phyloP scores from a whole-genome alignment of 2,888 invertebrate species.

The Aspidiotus destructor region DNA sequence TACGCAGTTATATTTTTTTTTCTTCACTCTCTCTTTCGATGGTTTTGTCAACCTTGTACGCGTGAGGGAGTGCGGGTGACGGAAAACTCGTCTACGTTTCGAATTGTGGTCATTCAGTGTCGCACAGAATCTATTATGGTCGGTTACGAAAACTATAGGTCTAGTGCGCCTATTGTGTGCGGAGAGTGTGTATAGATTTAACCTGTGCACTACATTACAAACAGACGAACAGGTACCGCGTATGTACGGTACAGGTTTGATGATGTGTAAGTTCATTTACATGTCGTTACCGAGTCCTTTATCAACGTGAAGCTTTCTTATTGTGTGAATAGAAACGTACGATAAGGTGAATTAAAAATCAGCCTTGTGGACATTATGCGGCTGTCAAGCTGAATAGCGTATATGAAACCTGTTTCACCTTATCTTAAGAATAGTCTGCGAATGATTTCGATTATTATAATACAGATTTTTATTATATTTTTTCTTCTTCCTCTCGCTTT shows the following conservation, averaged over 20 bases:
- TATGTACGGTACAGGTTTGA: neutral
- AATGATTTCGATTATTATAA: too few species aligned
- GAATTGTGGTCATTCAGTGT: conserved; percentile 30
- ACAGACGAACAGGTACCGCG: neutral
- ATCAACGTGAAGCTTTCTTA: neutral
- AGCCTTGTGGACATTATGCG: too few species aligned
- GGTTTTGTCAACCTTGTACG: conserved; percentile 5
- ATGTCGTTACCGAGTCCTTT: neutral
- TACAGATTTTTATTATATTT: too few species aligned
- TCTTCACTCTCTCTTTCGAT: conserved; percentile 1
- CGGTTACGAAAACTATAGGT: neutral
- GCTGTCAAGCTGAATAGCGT: too few species aligned
- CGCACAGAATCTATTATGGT: neutral
- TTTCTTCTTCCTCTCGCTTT: too few species aligned
- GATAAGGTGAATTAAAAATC: too few species aligned
- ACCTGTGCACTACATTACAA: neutral
- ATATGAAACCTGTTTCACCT: too few species aligned
- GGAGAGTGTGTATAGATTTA: too few species aligned
- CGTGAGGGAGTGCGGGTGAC: conserved; percentile 6
- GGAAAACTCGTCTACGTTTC: conserved; percentile 10
- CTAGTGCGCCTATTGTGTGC: too few species aligned
- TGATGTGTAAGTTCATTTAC: conserved; percentile 13
- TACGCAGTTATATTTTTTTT: neutral
- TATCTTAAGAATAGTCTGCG: too few species aligned
- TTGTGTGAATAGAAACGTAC: too few species aligned